Base-by-base conservation (phyloP, 2,888 invertebrate genomes). In the Microplitis deprimator region DNA sequence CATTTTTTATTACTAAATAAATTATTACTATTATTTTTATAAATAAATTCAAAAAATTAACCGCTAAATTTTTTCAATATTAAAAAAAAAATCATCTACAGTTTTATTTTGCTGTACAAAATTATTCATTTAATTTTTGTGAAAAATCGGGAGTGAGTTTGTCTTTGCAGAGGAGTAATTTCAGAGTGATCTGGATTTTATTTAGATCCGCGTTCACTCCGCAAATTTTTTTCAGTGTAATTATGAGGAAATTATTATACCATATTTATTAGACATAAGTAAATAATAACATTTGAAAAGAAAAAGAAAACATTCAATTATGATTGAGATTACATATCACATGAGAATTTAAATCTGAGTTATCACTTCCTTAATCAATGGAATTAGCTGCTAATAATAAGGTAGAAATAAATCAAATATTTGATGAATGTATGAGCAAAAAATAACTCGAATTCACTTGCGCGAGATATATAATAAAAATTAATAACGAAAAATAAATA, bases 211-310 rank as follows among this genome's bases (percentile, higher is more conserved):
- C 0, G 3, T 29, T 4, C 29, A 29, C 29, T 29, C 29, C 4
- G 29, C 29, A 29, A 29, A 29, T 29, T 29, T 29, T 29, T 29
- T 29, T 3, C 29, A 29, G 29, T 20, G 20, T 50, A 50, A 50
- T 3, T 50, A 50, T 50, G 16, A 50, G 7, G 40, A 68, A 60
- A 60, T 29, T 41, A 41, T 72, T 20, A 76, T 62, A 61, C 72
- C 68, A 61, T 50, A 72, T 39, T 62, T 60, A 61, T 61, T n/a
- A 61, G 6, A 2, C 17, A 29, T 41, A 40, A n/a, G 6, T 17
- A 41, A 68, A 62, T 16, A 50, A 50, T 50, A 13, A 3, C 3
- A 29, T 29, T 50, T 50, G 13, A 50, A 50, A 50, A 50, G 13
- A 13, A 4, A 50, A 50, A 8, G 13, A 13, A 13, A 50, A 50